A percentile compares a stretch with the other conserved stretches of the same genome.
phyloP scores from a whole-genome alignment of 2,797 vertebrate genomes.

The Xiphorhynchus erythropygius region DNA sequence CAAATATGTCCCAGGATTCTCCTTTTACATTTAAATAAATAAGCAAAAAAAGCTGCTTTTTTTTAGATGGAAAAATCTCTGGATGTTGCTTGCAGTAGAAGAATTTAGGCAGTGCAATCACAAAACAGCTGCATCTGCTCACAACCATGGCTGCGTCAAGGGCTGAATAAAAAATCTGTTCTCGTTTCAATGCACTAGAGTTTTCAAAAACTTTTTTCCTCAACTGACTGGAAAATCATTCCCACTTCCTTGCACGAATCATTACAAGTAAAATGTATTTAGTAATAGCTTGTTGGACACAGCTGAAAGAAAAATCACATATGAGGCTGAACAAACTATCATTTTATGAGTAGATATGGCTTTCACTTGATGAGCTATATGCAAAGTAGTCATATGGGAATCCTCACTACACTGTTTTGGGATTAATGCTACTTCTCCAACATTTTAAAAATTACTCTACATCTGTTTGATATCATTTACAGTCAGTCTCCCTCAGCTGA shows the following conservation, averaged over 20 bases:
- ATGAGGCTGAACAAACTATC: conserved; percentile 17
- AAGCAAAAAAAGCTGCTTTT: neutral
- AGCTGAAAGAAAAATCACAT: conserved; percentile 46
- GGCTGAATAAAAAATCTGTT: neutral
- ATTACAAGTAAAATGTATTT: conserved; percentile 28
- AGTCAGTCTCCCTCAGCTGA: conserved; percentile 65
- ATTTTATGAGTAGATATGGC: neutral
- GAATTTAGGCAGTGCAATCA: neutral
- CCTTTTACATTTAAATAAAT: neutral
- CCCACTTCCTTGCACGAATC: neutral
- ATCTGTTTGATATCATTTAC: conserved; percentile 67
- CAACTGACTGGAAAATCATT: conserved; percentile 3
- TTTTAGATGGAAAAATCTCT: neutral
- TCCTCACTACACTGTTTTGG: neutral
- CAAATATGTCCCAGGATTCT: neutral
- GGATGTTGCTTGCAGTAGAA: neutral
- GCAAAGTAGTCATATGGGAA: conserved; percentile 2
- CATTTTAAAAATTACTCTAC: conserved; percentile 44
- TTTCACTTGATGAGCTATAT: conserved; percentile 35
- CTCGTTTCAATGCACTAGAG: neutral
- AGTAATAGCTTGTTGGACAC: conserved; percentile 24
- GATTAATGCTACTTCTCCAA: conserved; percentile 19
- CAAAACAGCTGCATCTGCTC: neutral
- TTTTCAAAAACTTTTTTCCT: conserved; percentile 3
- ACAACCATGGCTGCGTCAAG: neutral